These are phyloP conservation scores for Heliornis fulica DNA, from an alignment of 2,113 vertebrate species.

Conservation along the genomic window DNA sequence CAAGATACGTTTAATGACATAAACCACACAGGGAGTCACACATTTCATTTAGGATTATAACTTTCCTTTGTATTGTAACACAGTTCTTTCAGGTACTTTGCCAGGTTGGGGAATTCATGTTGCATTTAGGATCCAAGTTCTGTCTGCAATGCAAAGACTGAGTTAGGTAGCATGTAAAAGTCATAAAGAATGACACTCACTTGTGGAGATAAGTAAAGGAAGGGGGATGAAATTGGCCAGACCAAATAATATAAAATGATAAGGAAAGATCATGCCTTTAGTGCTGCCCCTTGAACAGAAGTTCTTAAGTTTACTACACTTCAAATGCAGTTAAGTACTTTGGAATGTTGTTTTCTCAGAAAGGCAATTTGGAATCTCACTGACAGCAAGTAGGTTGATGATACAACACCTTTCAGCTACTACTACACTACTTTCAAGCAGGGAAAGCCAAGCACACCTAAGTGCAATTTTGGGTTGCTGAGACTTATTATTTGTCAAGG, in stretches of 20 bases:
- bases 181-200: background rate
- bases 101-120: background rate
- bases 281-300: background rate
- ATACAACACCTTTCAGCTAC: background rate
- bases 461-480: background rate
- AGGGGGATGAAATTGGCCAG: background rate
- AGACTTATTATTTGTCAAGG: background rate
- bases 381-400: background rate
- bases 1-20: background rate
- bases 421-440: background rate
- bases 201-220: background rate
- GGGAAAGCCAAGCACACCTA: background rate
- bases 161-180: background rate
- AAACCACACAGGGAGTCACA: background rate
- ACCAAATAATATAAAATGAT: background rate
- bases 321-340: background rate
- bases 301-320: background rate
- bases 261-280: background rate
- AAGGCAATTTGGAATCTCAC: background rate
- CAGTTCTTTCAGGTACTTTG: background rate
- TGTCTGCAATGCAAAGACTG: background rate
- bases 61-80: background rate
- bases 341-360: background rate
- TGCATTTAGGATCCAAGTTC: background rate
- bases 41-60: background rate